A percentile compares a stretch with the other conserved stretches of the same genome.
phyloP scores from a whole-genome alignment of 2,113 vertebrate genomes.

The Tonatia bakeri region DNA sequence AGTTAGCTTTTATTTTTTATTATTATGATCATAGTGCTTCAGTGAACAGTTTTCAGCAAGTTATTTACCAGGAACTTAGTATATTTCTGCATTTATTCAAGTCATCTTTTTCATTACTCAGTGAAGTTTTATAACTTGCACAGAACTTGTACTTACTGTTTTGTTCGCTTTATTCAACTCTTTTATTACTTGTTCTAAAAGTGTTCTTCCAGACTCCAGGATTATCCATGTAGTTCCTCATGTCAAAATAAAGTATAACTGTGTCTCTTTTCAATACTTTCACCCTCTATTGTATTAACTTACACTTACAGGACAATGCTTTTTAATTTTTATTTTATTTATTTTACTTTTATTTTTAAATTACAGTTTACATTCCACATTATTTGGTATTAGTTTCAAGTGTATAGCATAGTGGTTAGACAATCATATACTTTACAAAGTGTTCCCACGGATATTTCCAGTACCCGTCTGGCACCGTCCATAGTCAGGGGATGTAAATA shows the following conservation, averaged over 20 bases:
- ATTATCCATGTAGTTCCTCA: neutral
- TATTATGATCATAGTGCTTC: slow-evolving; percentile 38
- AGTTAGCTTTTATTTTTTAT: slow-evolving; percentile 53
- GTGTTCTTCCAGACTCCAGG: neutral
- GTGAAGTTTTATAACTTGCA: neutral
- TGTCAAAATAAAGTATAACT: neutral
- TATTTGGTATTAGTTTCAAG: neutral
- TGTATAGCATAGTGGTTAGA: neutral
- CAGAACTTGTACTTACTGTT: neutral
- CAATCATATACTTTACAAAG: neutral
- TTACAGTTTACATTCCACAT: neutral
- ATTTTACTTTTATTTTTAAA: neutral
- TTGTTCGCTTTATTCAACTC: slow-evolving; percentile 2
- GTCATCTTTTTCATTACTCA: slow-evolving; percentile 6
- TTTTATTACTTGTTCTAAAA: neutral
- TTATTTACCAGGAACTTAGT: slow-evolving; percentile 15
- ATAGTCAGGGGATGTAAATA: too few species aligned
- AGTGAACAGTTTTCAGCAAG: neutral
- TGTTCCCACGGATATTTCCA: neutral
- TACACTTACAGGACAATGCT: neutral
- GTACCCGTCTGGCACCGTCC: neutral
- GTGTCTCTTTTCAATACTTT: neutral
- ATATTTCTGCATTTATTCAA: neutral
- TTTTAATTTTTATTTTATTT: neutral
- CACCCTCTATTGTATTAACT: neutral